Evolutionary conservation across 2,888 invertebrate genomes (phyloP), one percentile per base, ranked within the genome.

Genomic region (Drosophila barbarae): DNA sequence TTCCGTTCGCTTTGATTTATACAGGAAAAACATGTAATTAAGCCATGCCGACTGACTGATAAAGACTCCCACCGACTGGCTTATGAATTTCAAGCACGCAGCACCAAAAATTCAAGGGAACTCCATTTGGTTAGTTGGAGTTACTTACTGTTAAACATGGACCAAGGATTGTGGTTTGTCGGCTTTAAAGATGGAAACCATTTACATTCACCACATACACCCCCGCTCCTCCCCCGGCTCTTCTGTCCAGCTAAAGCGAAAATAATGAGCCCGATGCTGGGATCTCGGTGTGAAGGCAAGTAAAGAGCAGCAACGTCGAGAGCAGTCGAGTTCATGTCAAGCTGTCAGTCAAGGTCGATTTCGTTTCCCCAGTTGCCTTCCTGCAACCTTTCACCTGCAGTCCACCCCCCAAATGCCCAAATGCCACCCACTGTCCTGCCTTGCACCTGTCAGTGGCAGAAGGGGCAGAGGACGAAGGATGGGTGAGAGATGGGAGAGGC

Each of bases 291-390:
- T 60, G 44, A 68, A 54, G 69, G 52, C 53, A 52, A 67, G 58
- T 52, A 68, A 71, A 68, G 58, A 68, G 69, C 61, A 59, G 49
- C 63, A 52, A 56, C 69, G 74, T 68, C 67, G 71, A 76, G 76
- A 67, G 71, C 84, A 78, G 83, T 64, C 71, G 84, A 82, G 81
- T 82, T 82, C 79, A 77, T 77, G 81, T 82, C 81, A 82, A 82
- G 84, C 84, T 82, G 84, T 77, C 81, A 82, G 81, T 82, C 81
- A 82, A 82, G 81, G 81, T 84, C 81, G 81, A 76, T 83, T 76
- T 79, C 79, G 73, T 73, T 74, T 77, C 41, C 38, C 32, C 46
- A 32, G 30, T 21, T 46, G 28, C 46, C 46, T 13, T 46, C 46
- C 46, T 46, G 30, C 46, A 46, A 32, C 46, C 18, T 46, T 46